A percentile compares a stretch with the other conserved stretches of the same genome.
These are phyloP conservation scores for Listrodromus nycthemerus DNA, from an alignment of 2,888 invertebrate genomes.

Conservation along the genomic window DNA sequence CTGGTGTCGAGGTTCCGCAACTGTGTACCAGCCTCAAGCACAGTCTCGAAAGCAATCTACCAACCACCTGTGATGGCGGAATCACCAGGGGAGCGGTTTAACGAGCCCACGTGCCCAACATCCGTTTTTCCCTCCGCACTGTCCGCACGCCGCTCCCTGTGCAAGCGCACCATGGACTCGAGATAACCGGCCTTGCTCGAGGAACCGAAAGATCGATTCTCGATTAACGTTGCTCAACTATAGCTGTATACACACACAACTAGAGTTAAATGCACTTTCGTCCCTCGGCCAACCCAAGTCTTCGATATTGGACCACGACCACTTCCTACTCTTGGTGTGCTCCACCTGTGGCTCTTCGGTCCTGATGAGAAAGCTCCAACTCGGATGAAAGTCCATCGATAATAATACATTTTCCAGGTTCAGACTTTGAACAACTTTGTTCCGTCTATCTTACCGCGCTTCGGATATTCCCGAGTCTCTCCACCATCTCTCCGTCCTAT, in stretches of 20 bases:
- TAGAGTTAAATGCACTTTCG: neutral
- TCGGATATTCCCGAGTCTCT: neutral
- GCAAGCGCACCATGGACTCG: slow-evolving; percentile 42
- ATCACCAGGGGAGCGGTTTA: slow-evolving; percentile 44
- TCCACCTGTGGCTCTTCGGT: slow-evolving; percentile 51
- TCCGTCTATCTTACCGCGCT: neutral
- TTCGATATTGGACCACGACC: slow-evolving; percentile 33
- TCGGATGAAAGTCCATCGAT: slow-evolving; percentile 15
- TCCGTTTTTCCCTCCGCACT: slow-evolving; percentile 15
- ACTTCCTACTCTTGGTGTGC: slow-evolving; percentile 3
- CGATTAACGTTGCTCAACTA: slow-evolving; percentile 30
- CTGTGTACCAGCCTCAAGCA: slow-evolving; percentile 12
- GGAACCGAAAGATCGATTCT: slow-evolving; percentile 31
- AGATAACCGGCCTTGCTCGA: slow-evolving; percentile 28
- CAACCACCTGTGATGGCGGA: slow-evolving; percentile 72
- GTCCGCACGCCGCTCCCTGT: slow-evolving; percentile 22
- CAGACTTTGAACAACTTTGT: neutral
- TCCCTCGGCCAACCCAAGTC: neutral
- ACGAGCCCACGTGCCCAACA: slow-evolving; percentile 56
- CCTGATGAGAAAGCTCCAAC: neutral
- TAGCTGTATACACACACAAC: neutral
- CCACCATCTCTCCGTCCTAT: neutral
- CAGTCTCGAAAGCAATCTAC: slow-evolving; percentile 67
- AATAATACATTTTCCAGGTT: neutral
- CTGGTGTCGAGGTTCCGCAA: neutral